Base-by-base conservation (phyloP, 2,113 vertebrate genomes). In the Apteryx owenii region DNA sequence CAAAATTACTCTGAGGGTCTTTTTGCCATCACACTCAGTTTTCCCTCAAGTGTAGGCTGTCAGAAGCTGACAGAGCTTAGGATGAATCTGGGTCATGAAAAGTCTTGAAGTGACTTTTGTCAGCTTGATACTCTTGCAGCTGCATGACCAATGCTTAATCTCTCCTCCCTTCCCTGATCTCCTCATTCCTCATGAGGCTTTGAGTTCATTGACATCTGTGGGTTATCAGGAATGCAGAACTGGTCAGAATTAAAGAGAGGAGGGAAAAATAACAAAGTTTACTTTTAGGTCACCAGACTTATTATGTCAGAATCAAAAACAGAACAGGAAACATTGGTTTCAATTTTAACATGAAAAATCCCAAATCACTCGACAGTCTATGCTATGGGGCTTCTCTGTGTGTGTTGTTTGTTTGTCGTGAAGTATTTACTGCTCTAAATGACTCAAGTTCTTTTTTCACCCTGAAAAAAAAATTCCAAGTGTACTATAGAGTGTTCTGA, bases 261-360 rank as follows among this genome's bases (percentile, higher is more conserved):
- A 5, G 10, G 50, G 53, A 73, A 51, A 54, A 2, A 1, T 23
- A 84, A 28, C 56, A 1, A 17, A 90, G 54, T 26, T 89, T 78
- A 81, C 28, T 95, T 95, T 88, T 82, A 86, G 93, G 72, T 83
- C 60, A 95, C 29, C 25, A 62, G 73, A 68, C 91, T 93, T 78
- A 66, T 44, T 91, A 5, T 87, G 36, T 81, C 54, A 68, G 54
- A 85, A 83, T 48, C 58, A 83, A 95, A 93, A 94, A 70, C 60
- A 94, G 77, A 96, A 54, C 40, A 82, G 70, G 71, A 96, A 94
- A 75, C 6, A 29, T 40, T 69, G 23, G 83, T 87, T 76, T 94
- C 73, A 83, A 0, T 88, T 93, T 81, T 92, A 76, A 85, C 60
- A 82, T n/a, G 14, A 80, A 94, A 93, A 90, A 94, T 83, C 84